phyloP scores from a whole-genome alignment of 2,113 vertebrate species.

The Ellobius talpinus region DNA sequence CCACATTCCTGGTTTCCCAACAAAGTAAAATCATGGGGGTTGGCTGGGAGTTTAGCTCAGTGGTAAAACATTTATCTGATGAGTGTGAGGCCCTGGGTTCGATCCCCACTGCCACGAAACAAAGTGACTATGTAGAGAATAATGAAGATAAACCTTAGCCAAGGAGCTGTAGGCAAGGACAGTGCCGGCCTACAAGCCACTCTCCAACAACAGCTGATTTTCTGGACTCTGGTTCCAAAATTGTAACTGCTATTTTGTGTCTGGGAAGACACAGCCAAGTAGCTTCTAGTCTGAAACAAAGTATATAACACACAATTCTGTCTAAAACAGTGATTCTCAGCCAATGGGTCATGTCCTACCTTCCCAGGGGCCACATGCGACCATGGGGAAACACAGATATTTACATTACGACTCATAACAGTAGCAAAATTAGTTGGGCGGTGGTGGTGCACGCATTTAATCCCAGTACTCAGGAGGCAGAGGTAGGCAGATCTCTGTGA shows the following conservation, averaged over 20 bases:
- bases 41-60: background rate
- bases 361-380: background rate
- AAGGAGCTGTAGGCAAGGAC: too few relatives aligned
- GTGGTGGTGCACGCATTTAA: too few relatives aligned
- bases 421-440: background rate
- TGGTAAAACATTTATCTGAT: background rate
- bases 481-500: too few relatives aligned
- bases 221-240: background rate
- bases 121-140: background rate
- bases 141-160: background rate
- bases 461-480: too few relatives aligned
- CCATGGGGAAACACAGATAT: background rate
- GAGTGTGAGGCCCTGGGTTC: background rate
- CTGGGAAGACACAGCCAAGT: background rate
- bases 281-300: rapidly evolving
- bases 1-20: background rate
- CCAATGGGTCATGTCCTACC: background rate
- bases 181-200: rapidly evolving
- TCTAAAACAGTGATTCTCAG: background rate
- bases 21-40: background rate
- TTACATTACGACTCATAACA: background rate
- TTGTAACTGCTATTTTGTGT: too few relatives aligned
- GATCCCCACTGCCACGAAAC: background rate
- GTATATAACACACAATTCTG: background rate
- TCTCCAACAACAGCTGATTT: background rate